Conservation (phyloP, 2,888 invertebrate genomes). For the Harpalus rubripes region DNA sequence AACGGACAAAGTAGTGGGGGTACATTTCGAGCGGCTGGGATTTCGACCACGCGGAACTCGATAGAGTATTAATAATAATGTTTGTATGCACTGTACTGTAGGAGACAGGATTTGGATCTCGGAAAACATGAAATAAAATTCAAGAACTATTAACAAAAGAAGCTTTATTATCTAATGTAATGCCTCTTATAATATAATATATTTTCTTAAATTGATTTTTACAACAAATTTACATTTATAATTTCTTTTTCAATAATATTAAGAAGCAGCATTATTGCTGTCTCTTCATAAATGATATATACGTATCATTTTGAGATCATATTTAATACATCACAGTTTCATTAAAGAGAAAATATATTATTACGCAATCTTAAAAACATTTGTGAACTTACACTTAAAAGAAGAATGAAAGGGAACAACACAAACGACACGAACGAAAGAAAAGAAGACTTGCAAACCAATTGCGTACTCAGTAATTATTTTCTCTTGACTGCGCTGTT, state of each 20-base stretch:
- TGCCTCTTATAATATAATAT: conserved; percentile 67
- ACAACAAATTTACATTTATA: conserved; percentile 67
- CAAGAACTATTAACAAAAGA: conserved; percentile 64
- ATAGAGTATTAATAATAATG: too few relatives aligned
- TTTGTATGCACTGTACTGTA: too few relatives aligned
- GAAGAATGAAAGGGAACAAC: conserved; percentile 25
- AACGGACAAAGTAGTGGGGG: too few relatives aligned
- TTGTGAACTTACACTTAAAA: conserved; percentile 34
- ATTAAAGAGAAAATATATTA: conserved; percentile 66
- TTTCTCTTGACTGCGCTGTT: conserved; percentile 57
- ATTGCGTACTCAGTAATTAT: conserved; percentile 45
- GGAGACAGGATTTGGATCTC: background rate
- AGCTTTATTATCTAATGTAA: conserved; percentile 66
- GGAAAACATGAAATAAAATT: conserved; percentile 45
- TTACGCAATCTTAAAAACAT: conserved; percentile 56
- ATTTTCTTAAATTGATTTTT: conserved; percentile 66
- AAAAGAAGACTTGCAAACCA: conserved; percentile 38
- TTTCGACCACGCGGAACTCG: too few relatives aligned
- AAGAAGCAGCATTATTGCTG: conserved; percentile 56
- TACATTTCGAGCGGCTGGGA: too few relatives aligned
- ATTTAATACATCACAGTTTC: conserved; percentile 68
- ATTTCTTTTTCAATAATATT: conserved; percentile 64
- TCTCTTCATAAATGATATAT: conserved; percentile 63
- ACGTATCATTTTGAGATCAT: conserved; percentile 68
- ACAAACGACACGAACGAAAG: conserved; percentile 20